Evolutionary conservation across 2,888 invertebrate species (phyloP).

Genomic region (Pyrocoelia pectoralis): DNA sequence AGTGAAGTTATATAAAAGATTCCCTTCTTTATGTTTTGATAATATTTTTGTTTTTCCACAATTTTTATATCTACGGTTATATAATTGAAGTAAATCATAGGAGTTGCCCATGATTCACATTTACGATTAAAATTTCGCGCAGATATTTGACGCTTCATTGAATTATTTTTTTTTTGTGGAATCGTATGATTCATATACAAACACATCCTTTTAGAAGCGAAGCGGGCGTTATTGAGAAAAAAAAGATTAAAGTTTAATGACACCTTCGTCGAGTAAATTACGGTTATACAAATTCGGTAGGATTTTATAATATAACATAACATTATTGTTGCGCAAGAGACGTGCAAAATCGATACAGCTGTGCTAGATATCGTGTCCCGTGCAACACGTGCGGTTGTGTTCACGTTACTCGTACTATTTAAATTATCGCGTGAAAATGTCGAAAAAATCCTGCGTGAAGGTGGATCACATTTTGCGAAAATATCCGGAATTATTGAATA

Average conservation of each 20-base stretch:
- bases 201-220: no score
- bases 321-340: constrained; percentile 42
- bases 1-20: constrained; percentile 9
- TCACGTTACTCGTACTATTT: constrained; percentile 15
- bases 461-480: constrained; percentile 45
- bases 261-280: background rate
- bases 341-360: constrained; percentile 41
- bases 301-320: constrained; percentile 23
- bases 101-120: constrained; percentile 30
- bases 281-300: background rate
- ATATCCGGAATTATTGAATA: constrained; percentile 47
- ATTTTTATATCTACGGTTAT: constrained; percentile 26
- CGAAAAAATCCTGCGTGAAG: constrained; percentile 25
- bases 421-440: constrained; percentile 13
- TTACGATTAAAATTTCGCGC: background rate
- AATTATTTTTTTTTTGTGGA: background rate
- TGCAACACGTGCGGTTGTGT: constrained; percentile 34
- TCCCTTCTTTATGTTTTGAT: background rate
- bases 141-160: background rate
- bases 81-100: constrained; percentile 25
- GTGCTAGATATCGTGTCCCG: constrained; percentile 31
- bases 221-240: background rate
- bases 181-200: background rate
- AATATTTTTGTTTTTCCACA: constrained; percentile 10
- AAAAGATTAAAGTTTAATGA: background rate